A percentile compares a stretch with the other conserved stretches of the same genome.
phyloP scores from a whole-genome alignment of 1,140 invertebrate genomes.

The Pomacea maculata region DNA sequence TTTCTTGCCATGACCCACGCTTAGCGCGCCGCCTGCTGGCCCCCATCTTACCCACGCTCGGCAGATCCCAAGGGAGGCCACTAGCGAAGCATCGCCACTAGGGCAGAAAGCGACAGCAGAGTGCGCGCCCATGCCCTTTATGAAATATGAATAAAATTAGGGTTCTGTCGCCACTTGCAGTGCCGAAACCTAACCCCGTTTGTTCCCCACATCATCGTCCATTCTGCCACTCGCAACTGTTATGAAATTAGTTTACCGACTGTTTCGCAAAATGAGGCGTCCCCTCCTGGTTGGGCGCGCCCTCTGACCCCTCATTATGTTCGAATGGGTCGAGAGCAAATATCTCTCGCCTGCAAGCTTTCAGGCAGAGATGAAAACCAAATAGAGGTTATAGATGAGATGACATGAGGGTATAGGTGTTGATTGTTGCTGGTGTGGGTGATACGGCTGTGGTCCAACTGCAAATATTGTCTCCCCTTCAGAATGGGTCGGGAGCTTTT shows the following conservation, averaged over 20 bases:
- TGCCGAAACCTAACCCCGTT: constrained; percentile 16
- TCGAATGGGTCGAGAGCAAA: constrained; percentile 14
- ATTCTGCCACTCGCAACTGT: constrained; percentile 17
- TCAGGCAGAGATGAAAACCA: constrained; percentile 18
- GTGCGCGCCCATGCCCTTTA: constrained; percentile 7
- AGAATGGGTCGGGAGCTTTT: too few species aligned
- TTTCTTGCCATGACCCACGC: too few species aligned
- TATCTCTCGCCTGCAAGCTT: not conserved
- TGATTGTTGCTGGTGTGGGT: too few species aligned
- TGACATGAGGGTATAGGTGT: too few species aligned
- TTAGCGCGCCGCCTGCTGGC: too few species aligned
- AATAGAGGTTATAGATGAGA: constrained; percentile 3
- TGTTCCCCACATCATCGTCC: constrained; percentile 2
- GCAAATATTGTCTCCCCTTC: too few species aligned
- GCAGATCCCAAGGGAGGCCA: too few species aligned
- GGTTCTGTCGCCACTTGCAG: not conserved
- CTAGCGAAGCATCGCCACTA: too few species aligned
- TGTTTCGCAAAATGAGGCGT: not conserved
- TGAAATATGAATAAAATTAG: constrained; percentile 25
- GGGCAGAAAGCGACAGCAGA: too few species aligned
- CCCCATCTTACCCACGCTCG: too few species aligned
- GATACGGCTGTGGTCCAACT: too few species aligned
- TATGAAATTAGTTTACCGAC: constrained; percentile 25
- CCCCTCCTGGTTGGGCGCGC: not conserved
- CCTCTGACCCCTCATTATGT: constrained; percentile 14